A percentile compares a stretch with the other conserved stretches of the same genome.
phyloP scores from a whole-genome alignment of 2,113 vertebrate species.

The Equus przewalskii region DNA sequence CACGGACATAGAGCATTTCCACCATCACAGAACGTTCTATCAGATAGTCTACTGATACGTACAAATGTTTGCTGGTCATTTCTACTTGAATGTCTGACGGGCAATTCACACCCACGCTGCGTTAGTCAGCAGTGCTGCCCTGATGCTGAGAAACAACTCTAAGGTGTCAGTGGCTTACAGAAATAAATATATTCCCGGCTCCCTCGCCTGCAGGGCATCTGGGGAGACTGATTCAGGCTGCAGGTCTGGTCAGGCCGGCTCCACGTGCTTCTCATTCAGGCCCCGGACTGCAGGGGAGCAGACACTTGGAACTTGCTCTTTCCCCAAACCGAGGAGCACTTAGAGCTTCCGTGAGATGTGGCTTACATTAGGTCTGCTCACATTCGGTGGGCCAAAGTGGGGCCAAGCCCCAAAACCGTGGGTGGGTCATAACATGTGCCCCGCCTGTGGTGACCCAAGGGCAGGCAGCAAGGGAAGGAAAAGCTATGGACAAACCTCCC shows the following conservation, averaged over 20 bases:
- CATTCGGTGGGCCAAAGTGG: too few relatives aligned
- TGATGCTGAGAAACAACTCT: background rate
- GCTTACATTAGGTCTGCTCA: too few relatives aligned
- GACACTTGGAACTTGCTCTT: background rate
- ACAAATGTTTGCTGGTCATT: background rate
- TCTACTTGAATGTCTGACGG: background rate
- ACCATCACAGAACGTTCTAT: background rate
- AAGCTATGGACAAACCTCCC: background rate
- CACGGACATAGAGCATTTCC: too few relatives aligned
- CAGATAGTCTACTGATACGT: background rate
- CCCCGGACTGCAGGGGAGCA: background rate
- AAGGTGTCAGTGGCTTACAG: background rate
- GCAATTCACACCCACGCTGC: background rate
- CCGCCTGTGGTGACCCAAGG: background rate
- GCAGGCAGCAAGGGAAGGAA: background rate
- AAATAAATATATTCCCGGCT: background rate
- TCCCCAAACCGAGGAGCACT: too few relatives aligned
- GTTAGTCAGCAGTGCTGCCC: background rate
- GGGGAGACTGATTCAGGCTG: accelerated
- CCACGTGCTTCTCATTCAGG: background rate
- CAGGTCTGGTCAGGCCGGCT: background rate
- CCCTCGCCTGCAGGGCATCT: background rate
- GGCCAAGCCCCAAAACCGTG: background rate
- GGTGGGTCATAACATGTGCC: background rate
- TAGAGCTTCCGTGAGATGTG: too few relatives aligned